These are phyloP conservation scores for Trachelus troglodyta DNA, from an alignment of 2,888 invertebrate genomes.

Conservation along the genomic window DNA sequence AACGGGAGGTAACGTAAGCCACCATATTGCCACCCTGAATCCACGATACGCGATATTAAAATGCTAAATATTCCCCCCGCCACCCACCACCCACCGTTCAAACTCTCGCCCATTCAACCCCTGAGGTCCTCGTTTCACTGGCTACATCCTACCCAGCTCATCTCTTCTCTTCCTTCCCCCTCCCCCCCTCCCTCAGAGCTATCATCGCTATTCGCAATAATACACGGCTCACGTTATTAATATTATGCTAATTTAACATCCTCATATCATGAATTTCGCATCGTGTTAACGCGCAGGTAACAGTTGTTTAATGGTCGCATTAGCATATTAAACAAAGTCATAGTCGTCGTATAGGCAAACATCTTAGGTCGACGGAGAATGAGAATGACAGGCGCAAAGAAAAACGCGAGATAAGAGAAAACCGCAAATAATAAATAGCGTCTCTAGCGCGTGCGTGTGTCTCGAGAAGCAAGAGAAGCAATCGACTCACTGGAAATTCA, in stretches of 20 bases:
- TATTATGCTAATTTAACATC: conserved; percentile 50
- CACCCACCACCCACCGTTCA: no score
- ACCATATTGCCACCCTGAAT: conserved; percentile 18
- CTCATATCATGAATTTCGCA: conserved; percentile 46
- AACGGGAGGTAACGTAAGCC: conserved; percentile 9
- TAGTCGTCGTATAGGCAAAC: neutral
- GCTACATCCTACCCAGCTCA: neutral
- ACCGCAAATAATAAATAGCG: no score
- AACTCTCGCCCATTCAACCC: no score
- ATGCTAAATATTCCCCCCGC: conserved; percentile 39
- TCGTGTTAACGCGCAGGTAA: conserved; percentile 45
- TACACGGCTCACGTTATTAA: conserved; percentile 38
- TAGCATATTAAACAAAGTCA: conserved; percentile 50
- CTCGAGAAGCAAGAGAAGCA: no score
- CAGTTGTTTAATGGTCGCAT: conserved; percentile 48
- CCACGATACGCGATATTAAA: conserved; percentile 42
- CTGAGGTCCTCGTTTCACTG: conserved; percentile 4
- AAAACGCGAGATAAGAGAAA: neutral
- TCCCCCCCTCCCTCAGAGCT: neutral
- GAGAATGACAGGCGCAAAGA: conserved; percentile 12
- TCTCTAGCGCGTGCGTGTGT: no score
- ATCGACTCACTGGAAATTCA: no score
- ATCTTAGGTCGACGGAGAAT: conserved; percentile 1
- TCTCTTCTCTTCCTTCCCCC: neutral
- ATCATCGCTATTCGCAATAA: conserved; percentile 30